phyloP scores from a whole-genome alignment of 2,113 vertebrate species.

The Camelus dromedarius region DNA sequence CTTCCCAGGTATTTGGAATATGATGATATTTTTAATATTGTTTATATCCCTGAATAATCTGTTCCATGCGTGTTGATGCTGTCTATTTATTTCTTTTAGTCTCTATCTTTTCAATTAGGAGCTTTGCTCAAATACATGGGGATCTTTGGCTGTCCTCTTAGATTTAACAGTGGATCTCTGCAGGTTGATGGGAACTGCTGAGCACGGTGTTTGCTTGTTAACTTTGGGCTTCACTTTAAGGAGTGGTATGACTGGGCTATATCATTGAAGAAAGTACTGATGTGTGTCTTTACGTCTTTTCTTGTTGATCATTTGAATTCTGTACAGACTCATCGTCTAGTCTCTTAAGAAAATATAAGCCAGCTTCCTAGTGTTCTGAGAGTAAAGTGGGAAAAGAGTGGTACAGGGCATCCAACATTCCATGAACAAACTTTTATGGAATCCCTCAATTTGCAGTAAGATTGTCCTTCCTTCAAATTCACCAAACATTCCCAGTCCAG shows the following conservation, averaged over 20 bases:
- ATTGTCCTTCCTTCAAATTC: neutral
- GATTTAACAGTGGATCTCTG: neutral
- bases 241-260: neutral
- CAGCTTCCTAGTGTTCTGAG: neutral
- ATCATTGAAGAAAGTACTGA: neutral
- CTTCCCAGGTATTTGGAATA: neutral
- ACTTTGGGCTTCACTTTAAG: neutral
- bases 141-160: neutral
- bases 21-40: neutral
- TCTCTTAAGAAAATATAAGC: neutral
- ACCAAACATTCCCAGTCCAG: neutral
- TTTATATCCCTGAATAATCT: neutral
- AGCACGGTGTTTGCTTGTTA: neutral
- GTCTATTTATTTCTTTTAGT: conserved; percentile 38
- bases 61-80: neutral
- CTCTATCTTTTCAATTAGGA: neutral
- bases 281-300: neutral
- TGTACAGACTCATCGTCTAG: neutral
- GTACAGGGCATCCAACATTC: neutral
- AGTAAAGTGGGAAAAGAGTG: neutral
- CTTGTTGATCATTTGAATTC: neutral
- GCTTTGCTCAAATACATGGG: neutral
- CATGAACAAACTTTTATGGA: neutral
- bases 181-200: neutral
- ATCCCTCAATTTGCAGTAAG: neutral